phyloP scores from a whole-genome alignment of 2,888 invertebrate species.

The Drosophila ustulata region DNA sequence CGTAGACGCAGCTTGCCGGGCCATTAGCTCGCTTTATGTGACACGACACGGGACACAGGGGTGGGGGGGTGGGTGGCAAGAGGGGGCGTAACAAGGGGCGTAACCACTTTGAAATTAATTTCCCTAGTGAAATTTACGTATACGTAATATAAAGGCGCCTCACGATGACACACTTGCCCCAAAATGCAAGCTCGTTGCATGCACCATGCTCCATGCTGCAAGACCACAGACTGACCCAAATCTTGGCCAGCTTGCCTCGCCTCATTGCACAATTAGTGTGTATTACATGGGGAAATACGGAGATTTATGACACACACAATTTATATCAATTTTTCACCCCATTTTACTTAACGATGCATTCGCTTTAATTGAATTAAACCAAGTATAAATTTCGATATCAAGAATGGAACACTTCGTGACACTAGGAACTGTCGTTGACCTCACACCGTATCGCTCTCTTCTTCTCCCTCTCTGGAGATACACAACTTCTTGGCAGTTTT shows the following conservation, averaged over 20 bases:
- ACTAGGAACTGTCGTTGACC: slow-evolving; percentile 59
- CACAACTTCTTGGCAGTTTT: slow-evolving; percentile 15
- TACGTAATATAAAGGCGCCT: slow-evolving; percentile 45
- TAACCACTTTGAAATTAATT: slow-evolving; percentile 76
- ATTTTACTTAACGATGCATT: slow-evolving; percentile 20
- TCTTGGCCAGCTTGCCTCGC: slow-evolving; percentile 36
- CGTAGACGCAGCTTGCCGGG: slow-evolving; percentile 62
- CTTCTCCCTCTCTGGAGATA: background rate
- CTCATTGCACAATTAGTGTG: slow-evolving; percentile 42
- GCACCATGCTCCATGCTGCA: background rate
- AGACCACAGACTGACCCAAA: slow-evolving; percentile 60
- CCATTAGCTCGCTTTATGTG: slow-evolving; percentile 58
- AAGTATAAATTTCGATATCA: slow-evolving; percentile 21
- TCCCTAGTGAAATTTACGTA: slow-evolving; percentile 80
- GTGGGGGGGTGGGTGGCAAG: background rate
- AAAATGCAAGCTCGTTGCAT: slow-evolving; percentile 3
- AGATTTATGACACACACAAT: slow-evolving; percentile 46
- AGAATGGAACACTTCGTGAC: slow-evolving; percentile 49
- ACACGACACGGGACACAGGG: background rate
- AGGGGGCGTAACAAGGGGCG: slow-evolving; percentile 5
- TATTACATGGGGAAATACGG: slow-evolving; percentile 10
- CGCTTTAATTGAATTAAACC: slow-evolving; percentile 54
- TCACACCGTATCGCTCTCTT: background rate
- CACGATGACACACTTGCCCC: slow-evolving; percentile 12
- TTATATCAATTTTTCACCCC: slow-evolving; percentile 23